These are phyloP conservation scores for Acanthosepion pharaonis DNA, from an alignment of 2,888 invertebrate genomes.

Conservation along the genomic window DNA sequence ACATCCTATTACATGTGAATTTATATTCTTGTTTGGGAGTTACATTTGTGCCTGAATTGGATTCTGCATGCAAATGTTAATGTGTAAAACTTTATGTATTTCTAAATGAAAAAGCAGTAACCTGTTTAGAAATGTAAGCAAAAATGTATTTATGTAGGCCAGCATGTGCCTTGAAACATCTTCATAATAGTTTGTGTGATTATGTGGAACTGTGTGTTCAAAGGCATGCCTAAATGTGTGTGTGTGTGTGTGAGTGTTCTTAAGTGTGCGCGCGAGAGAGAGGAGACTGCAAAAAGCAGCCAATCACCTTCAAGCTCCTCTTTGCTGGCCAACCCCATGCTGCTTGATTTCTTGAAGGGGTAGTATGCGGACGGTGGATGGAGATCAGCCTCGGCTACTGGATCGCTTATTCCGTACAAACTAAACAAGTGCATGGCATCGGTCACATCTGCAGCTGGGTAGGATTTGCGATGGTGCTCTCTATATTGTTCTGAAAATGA, in stretches of 20 bases:
- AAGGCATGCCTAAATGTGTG: not conserved
- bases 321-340: constrained; percentile 71
- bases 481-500: constrained; percentile 50
- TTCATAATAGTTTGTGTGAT: no score
- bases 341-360: constrained; percentile 71
- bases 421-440: constrained; percentile 56
- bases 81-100: no score
- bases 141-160: no score
- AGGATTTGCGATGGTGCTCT: constrained; percentile 62
- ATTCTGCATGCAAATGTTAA: no score
- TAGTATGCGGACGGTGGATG: constrained; percentile 55
- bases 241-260: not conserved
- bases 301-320: constrained; percentile 69
- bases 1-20: no score
- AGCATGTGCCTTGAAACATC: no score
- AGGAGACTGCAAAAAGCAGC: constrained; percentile 39
- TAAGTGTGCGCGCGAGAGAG: not conserved
- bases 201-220: not conserved
- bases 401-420: constrained; percentile 57
- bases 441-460: constrained; percentile 57
- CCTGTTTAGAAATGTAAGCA: no score
- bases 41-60: no score
- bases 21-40: no score
- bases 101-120: no score
- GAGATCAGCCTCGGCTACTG: constrained; percentile 54